Percentiles rank a stretch among this genome's conserved stretches.
Conservation (phyloP, 1,140 invertebrate genomes). For the Drosophila rhopaloa region DNA sequence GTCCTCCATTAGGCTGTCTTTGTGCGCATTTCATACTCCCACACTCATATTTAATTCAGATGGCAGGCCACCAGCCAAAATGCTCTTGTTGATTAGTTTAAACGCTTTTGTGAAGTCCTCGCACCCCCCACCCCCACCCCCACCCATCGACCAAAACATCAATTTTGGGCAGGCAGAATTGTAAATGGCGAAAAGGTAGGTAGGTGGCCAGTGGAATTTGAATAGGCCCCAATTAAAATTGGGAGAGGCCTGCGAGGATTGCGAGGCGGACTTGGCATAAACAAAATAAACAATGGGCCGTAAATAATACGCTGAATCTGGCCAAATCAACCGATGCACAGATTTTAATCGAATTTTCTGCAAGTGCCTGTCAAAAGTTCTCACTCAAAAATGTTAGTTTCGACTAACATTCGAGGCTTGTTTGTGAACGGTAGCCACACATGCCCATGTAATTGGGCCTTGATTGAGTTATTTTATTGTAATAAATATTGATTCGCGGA, state of each 20-base stretch:
- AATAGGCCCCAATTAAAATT: conserved; percentile 13
- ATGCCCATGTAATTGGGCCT: not conserved
- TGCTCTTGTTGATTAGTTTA: conserved; percentile 60
- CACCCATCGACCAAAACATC: not conserved
- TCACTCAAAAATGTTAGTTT: not conserved
- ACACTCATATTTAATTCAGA: conserved; percentile 53
- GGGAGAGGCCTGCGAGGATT: not conserved
- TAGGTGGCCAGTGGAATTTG: not conserved
- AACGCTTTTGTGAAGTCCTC: conserved; percentile 20
- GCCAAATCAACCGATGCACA: not conserved
- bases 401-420: too few species aligned
- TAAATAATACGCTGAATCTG: not conserved
- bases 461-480: not conserved
- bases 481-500: not conserved
- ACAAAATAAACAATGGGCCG: not conserved
- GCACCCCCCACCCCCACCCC: not conserved
- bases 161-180: not conserved
- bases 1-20: not conserved
- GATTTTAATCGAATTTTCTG: not conserved
- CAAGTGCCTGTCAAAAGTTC: not conserved
- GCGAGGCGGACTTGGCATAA: conserved; percentile 5
- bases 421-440: not conserved
- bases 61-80: conserved; percentile 26
- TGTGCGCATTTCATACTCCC: conserved; percentile 1
- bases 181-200: conserved; percentile 2